These are phyloP conservation scores for Plebejus melissa DNA, from an alignment of 2,888 invertebrate genomes.

Conservation along the genomic window DNA sequence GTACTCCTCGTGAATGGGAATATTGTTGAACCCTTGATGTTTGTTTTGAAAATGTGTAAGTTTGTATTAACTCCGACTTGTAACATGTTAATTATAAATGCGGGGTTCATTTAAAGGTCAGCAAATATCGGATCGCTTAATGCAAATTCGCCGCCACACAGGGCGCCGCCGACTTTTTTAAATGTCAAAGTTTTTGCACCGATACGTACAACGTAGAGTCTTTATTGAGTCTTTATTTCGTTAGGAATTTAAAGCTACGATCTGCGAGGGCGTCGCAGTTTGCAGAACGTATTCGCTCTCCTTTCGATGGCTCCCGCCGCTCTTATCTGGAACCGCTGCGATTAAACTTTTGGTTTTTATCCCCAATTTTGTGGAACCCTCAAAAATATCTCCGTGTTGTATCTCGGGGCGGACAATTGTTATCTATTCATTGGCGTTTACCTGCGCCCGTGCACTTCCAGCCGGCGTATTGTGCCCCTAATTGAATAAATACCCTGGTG, in stretches of 20 bases:
- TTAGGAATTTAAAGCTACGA: background rate
- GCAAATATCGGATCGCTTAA: constrained; percentile 29
- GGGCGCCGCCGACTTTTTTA: constrained; percentile 21
- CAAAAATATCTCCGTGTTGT: constrained; percentile 69
- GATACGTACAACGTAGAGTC: background rate
- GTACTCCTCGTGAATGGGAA: background rate
- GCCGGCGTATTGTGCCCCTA: constrained; percentile 67
- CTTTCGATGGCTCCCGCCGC: background rate
- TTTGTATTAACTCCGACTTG: constrained; percentile 24
- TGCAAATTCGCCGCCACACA: constrained; percentile 29
- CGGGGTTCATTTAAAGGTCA: constrained; percentile 34
- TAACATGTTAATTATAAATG: constrained; percentile 28
- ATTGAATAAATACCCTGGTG: constrained; percentile 71
- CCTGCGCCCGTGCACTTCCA: constrained; percentile 72
- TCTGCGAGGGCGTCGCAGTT: background rate
- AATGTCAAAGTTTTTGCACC: constrained; percentile 27
- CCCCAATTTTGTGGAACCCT: constrained; percentile 40
- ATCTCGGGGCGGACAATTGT: constrained; percentile 69
- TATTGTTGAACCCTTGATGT: constrained; percentile 24
- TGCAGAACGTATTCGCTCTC: background rate
- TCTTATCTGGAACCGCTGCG: constrained; percentile 12
- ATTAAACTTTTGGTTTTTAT: constrained; percentile 21
- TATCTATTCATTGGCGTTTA: constrained; percentile 65
- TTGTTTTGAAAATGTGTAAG: constrained; percentile 25
- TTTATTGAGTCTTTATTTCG: constrained; percentile 24